phyloP scores from a whole-genome alignment of 1,140 invertebrate genomes.

The Lysiphlebus fabarum region DNA sequence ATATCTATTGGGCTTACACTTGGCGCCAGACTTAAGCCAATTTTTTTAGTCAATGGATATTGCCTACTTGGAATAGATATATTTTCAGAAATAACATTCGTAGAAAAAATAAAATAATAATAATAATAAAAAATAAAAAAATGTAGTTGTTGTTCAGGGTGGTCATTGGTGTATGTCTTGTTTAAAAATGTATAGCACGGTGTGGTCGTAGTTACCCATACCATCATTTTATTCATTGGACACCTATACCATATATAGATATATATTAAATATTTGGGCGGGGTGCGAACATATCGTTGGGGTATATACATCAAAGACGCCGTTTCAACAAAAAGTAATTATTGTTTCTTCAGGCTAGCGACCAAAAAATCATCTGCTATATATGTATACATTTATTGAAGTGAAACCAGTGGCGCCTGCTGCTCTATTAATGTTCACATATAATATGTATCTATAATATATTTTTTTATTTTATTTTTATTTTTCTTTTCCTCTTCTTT shows the following conservation, averaged over 20 bases:
- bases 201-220: constrained; percentile 31
- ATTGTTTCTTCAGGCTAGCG: constrained; percentile 42
- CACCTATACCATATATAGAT: constrained; percentile 37
- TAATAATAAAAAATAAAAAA: constrained; percentile 11
- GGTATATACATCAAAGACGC: constrained; percentile 45
- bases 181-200: constrained; percentile 16
- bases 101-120: constrained; percentile 5
- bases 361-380: not conserved
- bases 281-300: constrained; percentile 49
- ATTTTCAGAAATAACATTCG: no score
- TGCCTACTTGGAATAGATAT: no score
- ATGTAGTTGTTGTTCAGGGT: constrained; percentile 7
- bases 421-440: no score
- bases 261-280: no score
- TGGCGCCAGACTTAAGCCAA: no score
- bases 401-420: no score
- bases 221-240: constrained; percentile 29
- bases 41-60: no score
- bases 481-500: constrained; percentile 33
- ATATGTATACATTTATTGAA: no score
- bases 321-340: constrained; percentile 44
- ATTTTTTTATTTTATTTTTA: no score
- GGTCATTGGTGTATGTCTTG: constrained; percentile 13
- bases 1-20: no score
- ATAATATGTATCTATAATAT: no score